Base-by-base conservation (phyloP, 2,113 vertebrate genomes). In the Condylura cristata region DNA sequence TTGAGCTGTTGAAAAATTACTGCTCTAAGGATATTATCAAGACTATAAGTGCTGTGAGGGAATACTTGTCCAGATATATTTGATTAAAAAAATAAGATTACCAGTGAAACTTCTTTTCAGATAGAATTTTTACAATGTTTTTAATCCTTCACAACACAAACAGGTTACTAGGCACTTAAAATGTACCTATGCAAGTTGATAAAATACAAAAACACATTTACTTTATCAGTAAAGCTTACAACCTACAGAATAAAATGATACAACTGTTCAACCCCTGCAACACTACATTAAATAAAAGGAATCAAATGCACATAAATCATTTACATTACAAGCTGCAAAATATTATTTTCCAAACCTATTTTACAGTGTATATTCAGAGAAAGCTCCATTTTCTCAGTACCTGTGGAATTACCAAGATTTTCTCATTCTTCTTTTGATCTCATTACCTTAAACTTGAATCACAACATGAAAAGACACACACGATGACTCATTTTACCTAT, bases 401-500 rank as follows among this genome's bases (percentile, higher is more conserved):
- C 95, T 97, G 96, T 97, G 82, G 94, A 97, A 96, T 83, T 93
- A 95, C 96, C 81, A 56, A 95, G 37, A 94, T 98, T 96, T 98
- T 97, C 95, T 97, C 97, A 97, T 88, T 92, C 97, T 97, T 93
- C 98, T 96, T 93, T 97, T 48, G 61, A 97, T 97, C 97, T 91
- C 88, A 65, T 72, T 95, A 98, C 93, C 97, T 97, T 91, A 98
- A 97, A 97, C 97, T 98, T 98, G 95, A 98, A 97, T 51, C 53
- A 44, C 87, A 86, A 86, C 48, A 51, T 72, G 82, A 72, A 82
- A 83, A 75, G n/a, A 79, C 81, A 65, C 71, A 70, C 66, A 70
- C 0, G 37, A 71, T 26, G 92, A 76, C 98, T 99, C 98, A 98
- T 98, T 39, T 82, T 98, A 98, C 98, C 98, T 97, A 97, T 97